Base-by-base conservation (phyloP, 2,113 vertebrate species). In the Festucalex cinctus region DNA sequence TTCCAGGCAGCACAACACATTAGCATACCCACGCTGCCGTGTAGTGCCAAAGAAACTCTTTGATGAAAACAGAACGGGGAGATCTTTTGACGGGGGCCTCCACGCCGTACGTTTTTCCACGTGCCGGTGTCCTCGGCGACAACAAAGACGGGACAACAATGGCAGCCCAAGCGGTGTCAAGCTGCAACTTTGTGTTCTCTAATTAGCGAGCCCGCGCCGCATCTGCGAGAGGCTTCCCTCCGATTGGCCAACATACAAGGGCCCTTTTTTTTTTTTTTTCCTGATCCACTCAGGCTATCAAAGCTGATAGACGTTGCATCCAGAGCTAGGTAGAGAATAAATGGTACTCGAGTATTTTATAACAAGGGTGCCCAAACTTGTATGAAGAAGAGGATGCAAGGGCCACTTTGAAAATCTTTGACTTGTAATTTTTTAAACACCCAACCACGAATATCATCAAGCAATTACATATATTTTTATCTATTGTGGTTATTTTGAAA, bases 31-130 rank as follows among this genome's bases (percentile, higher is more conserved):
- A 83, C 88, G 85, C 84, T 81, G 89, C 89, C 88, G 88, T 91
- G 87, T 88, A 89, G 90, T 89, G 88, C 88, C 85, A 89, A 89
- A 88, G 88, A 91, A 88, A 89, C 78, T 86, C 90, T 91, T 91
- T 91, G 90, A 91, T 91, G 90, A 88, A 90, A 90, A 91, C 88
- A 89, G 90, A 86, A 90, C 87, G 85, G 85, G 89, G 88, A 89
- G 88, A 88, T 90, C 84, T 89, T 86, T 84, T 78, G 83, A 78
- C 78, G 85, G 82, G 84, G 85, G 71, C 63, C 71, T 64, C 44
- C 49, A 70, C 62, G 68, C 36, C 69, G 53, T 82, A 71, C 70
- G 75, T 73, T 80, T 77, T 69, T 39, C 60, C 63, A 71, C 24
- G 16, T 67, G 57, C 6, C 16, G 8, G 54, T 49, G 69, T 46